Percentiles rank a stretch among this genome's conserved stretches.
Evolutionary conservation across 2,888 invertebrate genomes (phyloP).

Genomic region (Eremobia ochroleuca): DNA sequence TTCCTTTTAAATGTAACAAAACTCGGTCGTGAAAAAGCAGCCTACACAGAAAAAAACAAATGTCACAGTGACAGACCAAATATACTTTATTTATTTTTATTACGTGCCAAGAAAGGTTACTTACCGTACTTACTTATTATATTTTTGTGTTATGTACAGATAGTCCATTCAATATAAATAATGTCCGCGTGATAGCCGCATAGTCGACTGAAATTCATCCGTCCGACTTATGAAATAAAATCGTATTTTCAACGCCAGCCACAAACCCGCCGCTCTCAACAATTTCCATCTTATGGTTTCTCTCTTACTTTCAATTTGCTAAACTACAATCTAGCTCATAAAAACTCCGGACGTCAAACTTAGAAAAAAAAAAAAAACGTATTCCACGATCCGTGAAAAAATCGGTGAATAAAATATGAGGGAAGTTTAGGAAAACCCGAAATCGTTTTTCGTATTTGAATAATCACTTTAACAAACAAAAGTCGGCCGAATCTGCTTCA

Average conservation of each 20-base stretch:
- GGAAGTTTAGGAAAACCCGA: constrained; percentile 88
- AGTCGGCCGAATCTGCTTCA: constrained; percentile 87
- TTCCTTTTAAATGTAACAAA: constrained; percentile 23
- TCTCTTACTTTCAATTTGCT: constrained; percentile 55
- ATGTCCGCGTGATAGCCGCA: constrained; percentile 62
- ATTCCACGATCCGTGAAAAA: constrained; percentile 87
- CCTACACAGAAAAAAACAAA: constrained; percentile 58
- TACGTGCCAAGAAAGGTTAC: constrained; percentile 65
- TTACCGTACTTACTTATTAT: constrained; percentile 63
- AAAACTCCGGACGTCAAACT: constrained; percentile 74
- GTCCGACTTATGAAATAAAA: constrained; percentile 55
- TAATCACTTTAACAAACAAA: constrained; percentile 91
- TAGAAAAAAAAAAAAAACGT: constrained; percentile 81
- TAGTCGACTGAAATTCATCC: constrained; percentile 53
- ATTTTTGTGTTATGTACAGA: constrained; percentile 66
- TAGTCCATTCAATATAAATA: constrained; percentile 71
- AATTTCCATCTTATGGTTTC: constrained; percentile 46
- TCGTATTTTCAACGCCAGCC: constrained; percentile 38
- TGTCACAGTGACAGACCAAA: constrained; percentile 60
- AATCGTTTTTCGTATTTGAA: constrained; percentile 91
- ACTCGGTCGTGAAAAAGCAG: constrained; percentile 19
- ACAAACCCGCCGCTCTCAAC: constrained; percentile 25
- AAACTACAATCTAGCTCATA: constrained; percentile 65
- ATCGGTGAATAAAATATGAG: constrained; percentile 90
- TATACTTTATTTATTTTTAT: constrained; percentile 69